phyloP scores from a whole-genome alignment of 2,113 vertebrate genomes.

The Clinocottus analis region DNA sequence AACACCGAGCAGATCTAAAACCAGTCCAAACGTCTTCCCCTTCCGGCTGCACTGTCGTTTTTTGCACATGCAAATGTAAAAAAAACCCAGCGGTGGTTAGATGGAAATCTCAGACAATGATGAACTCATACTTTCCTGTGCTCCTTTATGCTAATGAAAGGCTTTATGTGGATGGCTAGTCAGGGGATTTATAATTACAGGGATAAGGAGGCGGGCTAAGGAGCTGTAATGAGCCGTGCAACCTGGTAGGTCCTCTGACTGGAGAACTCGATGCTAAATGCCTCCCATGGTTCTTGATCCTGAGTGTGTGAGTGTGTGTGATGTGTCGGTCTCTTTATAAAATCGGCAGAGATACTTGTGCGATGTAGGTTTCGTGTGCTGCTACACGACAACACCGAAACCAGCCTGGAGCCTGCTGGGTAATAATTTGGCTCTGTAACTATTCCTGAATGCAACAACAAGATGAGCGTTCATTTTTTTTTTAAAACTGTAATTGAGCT shows the following conservation, averaged over 20 bases:
- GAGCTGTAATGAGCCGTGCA: conserved; percentile 63
- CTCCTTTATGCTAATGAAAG: conserved; percentile 69
- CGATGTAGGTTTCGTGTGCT: background rate
- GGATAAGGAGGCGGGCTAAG: conserved; percentile 55
- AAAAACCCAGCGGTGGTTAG: conserved; percentile 31
- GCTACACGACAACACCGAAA: background rate
- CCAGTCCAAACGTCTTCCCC: conserved; percentile 46
- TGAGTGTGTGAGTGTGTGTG: conserved; percentile 17
- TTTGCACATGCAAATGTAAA: conserved; percentile 51
- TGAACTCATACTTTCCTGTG: conserved; percentile 62
- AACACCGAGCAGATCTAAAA: conserved; percentile 35
- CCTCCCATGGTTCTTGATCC: conserved; percentile 27
- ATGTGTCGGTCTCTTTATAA: background rate
- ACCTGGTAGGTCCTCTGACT: conserved; percentile 62
- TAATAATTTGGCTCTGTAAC: background rate
- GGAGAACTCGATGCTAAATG: conserved; percentile 28
- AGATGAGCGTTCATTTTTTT: conserved; percentile 23
- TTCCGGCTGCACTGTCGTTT: conserved; percentile 35
- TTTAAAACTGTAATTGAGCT: background rate
- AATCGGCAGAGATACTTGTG: background rate
- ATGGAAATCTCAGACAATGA: conserved; percentile 57
- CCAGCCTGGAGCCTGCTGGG: background rate
- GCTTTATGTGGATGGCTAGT: conserved; percentile 57
- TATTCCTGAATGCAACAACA: conserved; percentile 5
- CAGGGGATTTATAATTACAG: conserved; percentile 69